Percentiles rank a stretch among this genome's conserved stretches.
Conservation (phyloP, 2,888 invertebrate species). For the Noctua janthe region DNA sequence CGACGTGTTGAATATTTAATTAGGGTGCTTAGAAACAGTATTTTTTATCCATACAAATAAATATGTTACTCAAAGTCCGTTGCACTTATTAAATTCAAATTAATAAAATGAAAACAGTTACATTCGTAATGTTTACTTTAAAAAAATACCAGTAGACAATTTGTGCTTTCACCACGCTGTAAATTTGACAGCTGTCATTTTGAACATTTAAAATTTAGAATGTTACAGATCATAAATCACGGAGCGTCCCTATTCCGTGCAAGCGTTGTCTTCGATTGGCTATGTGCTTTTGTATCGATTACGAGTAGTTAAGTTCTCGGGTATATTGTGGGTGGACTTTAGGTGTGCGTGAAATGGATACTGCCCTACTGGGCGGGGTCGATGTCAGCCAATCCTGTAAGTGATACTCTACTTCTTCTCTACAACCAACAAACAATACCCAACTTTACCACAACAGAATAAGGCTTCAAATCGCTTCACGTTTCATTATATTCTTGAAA, state of each 20-base stretch:
- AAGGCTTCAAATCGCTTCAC: conserved; percentile 68
- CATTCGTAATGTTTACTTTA: neutral
- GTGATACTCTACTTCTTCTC: conserved; percentile 88
- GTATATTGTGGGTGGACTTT: conserved; percentile 82
- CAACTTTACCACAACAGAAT: conserved; percentile 37
- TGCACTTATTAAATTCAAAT: conserved; percentile 23
- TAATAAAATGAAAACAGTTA: neutral
- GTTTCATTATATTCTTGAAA: conserved; percentile 78
- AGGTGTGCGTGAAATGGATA: conserved; percentile 87
- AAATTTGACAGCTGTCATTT: conserved; percentile 51
- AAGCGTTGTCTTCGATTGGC: conserved; percentile 69
- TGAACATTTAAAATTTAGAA: conserved; percentile 40
- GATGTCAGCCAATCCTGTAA: conserved; percentile 89
- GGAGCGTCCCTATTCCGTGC: conserved; percentile 45
- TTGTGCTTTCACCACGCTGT: conserved; percentile 28
- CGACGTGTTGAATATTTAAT: conserved; percentile 80
- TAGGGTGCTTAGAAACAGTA: conserved; percentile 68
- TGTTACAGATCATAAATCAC: conserved; percentile 63
- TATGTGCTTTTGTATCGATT: conserved; percentile 76
- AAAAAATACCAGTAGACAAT: conserved; percentile 17
- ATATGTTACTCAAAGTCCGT: conserved; percentile 9
- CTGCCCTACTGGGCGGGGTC: conserved; percentile 87
- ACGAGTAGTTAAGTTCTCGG: conserved; percentile 72
- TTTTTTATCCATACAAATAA: conserved; percentile 63
- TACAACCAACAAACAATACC: conserved; percentile 65